These are phyloP conservation scores for Lycaena phlaeas DNA, from an alignment of 2,888 invertebrate species.

Conservation along the genomic window DNA sequence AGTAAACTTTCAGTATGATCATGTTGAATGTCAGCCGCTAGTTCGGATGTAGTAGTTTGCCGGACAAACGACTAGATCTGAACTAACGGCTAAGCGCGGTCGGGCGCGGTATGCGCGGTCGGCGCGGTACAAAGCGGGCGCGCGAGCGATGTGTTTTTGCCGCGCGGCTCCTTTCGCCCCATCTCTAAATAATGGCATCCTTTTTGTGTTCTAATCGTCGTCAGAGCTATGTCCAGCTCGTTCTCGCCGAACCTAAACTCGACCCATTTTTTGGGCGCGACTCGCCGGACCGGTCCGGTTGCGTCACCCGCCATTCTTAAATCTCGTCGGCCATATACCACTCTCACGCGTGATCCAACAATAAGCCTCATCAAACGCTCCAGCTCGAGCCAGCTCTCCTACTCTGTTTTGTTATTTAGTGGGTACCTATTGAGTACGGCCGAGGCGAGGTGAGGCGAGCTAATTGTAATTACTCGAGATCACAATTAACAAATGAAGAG, in stretches of 20 bases:
- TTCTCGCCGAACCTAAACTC: slow-evolving; percentile 28
- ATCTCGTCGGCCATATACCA: slow-evolving; percentile 12
- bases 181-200: slow-evolving; percentile 42
- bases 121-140: slow-evolving; percentile 25
- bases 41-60: no score
- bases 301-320: slow-evolving; percentile 20
- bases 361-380: no score
- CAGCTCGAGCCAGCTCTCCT: no score
- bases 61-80: no score
- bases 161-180: slow-evolving; percentile 41
- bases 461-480: not conserved
- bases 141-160: slow-evolving; percentile 41
- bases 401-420: no score
- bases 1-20: no score
- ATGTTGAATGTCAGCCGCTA: no score
- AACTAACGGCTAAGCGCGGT: no score
- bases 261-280: slow-evolving; percentile 38
- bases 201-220: slow-evolving; percentile 44
- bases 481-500: slow-evolving; percentile 1
- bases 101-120: slow-evolving; percentile 19
- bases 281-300: slow-evolving; percentile 27
- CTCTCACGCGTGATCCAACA: no score
- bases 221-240: slow-evolving; percentile 31
- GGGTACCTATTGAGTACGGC: no score
- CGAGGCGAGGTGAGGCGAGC: slow-evolving; percentile 2